Base-by-base conservation (phyloP, 2,888 invertebrate genomes). In the Leucophenga maculata region DNA sequence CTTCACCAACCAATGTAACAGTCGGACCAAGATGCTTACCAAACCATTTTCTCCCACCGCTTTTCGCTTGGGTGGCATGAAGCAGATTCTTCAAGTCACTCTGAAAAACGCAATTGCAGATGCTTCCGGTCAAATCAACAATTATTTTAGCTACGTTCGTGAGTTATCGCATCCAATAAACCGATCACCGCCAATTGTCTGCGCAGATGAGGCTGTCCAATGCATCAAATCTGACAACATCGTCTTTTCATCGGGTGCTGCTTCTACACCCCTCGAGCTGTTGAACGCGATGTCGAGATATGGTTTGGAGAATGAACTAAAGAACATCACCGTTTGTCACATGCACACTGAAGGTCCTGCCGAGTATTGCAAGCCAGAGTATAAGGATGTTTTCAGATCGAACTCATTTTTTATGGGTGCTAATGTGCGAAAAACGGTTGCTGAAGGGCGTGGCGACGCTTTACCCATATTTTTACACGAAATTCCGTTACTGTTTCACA, bases 401-500 rank as follows among this genome's bases (percentile, higher is more conserved):
- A 90, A 92, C 66, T 97, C 97, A 0, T 92, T 97, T 79, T 98
- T 98, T 88, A 96, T 97, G 92, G 97, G 95, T 0, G 94, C 92
- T 0, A 97, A 97, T 88, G 96, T 97, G n/a, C 92, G 98, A 14
- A 91, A 94, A 83, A 93, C 97, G 0, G 95, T 97, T 0, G 93
- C 94, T 1, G 95, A 95, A 13, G 98, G 98, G 0, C 91, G 94
- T 59, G 96, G 94, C 0, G 98, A 98, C 86, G 93, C 93, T 75
- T 93, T 96, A 75, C 97, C 97, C 3, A 96, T 97, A 80, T 98
- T 98, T 90, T 91, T 98, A 6, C 94, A 95, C 76, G 98, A 98
- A 88, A 98, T 98, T 79, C 98, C 98, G 1, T 90, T 92, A 76
- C 90, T 98, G 70, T 98, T 98, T 90, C 92, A 95, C 83, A 92